These are phyloP conservation scores for Psophia crepitans DNA, from an alignment of 2,113 vertebrate species.

Conservation along the genomic window DNA sequence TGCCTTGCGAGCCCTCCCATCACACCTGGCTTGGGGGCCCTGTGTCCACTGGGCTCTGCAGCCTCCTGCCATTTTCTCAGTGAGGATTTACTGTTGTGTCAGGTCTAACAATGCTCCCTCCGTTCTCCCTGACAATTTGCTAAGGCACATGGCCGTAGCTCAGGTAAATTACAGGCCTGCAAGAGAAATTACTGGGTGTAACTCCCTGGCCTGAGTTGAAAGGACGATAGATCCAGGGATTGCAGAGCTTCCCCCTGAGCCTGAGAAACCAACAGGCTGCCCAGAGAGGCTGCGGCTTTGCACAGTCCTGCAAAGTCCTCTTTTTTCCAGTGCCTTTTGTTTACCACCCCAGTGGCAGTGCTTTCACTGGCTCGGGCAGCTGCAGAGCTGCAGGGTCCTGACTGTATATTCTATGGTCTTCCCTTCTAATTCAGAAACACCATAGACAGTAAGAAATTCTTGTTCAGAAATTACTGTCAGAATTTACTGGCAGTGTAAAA, in stretches of 20 bases:
- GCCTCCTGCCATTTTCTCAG: fast-evolving
- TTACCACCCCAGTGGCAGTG: background rate
- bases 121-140: background rate
- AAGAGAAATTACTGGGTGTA: constrained; percentile 24
- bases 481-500: background rate
- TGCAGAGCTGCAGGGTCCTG: background rate
- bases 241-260: background rate
- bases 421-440: background rate
- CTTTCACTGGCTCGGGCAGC: background rate
- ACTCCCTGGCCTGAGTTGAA: constrained; percentile 1
- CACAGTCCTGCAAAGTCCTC: background rate
- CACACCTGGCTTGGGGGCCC: fast-evolving
- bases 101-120: background rate
- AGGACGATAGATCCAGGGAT: background rate
- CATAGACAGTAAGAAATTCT: background rate
- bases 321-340: background rate
- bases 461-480: background rate
- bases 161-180: constrained; percentile 37
- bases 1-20: background rate
- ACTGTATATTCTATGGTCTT: background rate
- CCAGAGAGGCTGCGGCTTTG: too few relatives aligned
- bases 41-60: fast-evolving
- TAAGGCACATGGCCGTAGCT: background rate
- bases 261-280: constrained; percentile 32
- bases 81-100: background rate